These are phyloP conservation scores for Polymixis flavicincta DNA, from an alignment of 2,888 invertebrate species.

Conservation along the genomic window DNA sequence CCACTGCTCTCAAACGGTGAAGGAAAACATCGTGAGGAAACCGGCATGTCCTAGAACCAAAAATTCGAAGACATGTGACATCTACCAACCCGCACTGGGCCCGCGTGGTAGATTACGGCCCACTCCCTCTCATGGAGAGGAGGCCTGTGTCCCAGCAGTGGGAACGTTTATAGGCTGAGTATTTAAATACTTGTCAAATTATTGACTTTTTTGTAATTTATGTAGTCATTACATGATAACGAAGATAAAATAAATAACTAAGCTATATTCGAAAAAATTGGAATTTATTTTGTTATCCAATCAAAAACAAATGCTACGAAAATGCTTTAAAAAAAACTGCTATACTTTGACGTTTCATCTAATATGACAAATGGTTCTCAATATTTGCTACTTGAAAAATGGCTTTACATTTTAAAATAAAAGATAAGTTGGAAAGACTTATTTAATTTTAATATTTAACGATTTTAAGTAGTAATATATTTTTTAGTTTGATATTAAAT, in stretches of 20 bases:
- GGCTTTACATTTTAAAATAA: constrained; percentile 12
- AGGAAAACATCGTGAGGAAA: too few species aligned
- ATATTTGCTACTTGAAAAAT: constrained; percentile 16
- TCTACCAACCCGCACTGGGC: too few species aligned
- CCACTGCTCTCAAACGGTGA: too few species aligned
- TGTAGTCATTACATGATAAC: neutral
- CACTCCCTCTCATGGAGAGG: too few species aligned
- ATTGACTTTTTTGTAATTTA: too few species aligned
- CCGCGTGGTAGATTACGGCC: too few species aligned
- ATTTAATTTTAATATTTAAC: too few species aligned
- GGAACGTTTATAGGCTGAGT: too few species aligned
- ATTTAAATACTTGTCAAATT: neutral
- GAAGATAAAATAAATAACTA: neutral
- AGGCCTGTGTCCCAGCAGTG: too few species aligned
- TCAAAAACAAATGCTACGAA: neutral
- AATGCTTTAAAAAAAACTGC: neutral
- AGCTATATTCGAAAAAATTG: too few species aligned
- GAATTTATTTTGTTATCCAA: neutral
- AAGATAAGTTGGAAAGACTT: neutral
- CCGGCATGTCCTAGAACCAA: too few species aligned
- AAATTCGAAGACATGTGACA: too few species aligned
- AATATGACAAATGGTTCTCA: constrained; percentile 25
- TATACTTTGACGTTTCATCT: constrained; percentile 10
- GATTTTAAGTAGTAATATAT: neutral
- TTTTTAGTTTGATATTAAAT: neutral